Evolutionary conservation across 2,113 vertebrate species (phyloP).

Genomic region (Myodes glareolus): DNA sequence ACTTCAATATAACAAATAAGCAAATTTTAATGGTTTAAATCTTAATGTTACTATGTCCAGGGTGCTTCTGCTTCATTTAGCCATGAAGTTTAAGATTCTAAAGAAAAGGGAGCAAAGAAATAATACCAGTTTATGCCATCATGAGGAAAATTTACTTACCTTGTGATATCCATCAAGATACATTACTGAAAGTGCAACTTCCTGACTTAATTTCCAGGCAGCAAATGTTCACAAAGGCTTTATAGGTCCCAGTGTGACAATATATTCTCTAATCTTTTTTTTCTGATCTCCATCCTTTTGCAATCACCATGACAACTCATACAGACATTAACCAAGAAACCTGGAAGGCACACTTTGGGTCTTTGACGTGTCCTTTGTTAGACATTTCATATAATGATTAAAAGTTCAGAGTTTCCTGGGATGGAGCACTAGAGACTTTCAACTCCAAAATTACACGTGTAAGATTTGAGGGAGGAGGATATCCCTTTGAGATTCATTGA

Average conservation of each 20-base stretch:
- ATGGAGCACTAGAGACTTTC: constrained; percentile 24
- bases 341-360: constrained; percentile 23
- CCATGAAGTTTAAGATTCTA: constrained; percentile 5
- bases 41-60: constrained; percentile 11
- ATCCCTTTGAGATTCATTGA: background rate
- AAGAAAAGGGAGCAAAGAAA: constrained; percentile 31
- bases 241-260: constrained; percentile 56
- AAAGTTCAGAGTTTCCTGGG: constrained; percentile 7
- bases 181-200: constrained; percentile 38
- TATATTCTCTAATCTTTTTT: constrained; percentile 31
- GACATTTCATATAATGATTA: constrained; percentile 49
- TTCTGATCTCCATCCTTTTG: constrained; percentile 57
- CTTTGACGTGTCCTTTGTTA: constrained; percentile 44
- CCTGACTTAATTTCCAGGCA: constrained; percentile 55
- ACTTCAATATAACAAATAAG: background rate
- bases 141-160: constrained; percentile 45
- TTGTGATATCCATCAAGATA: constrained; percentile 30
- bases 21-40: constrained; percentile 20
- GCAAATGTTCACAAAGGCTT: background rate
- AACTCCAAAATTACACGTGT: background rate
- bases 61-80: background rate
- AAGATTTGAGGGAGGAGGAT: background rate
- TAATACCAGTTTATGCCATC: constrained; percentile 7
- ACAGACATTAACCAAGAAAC: constrained; percentile 37
- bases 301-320: constrained; percentile 44